Evolutionary conservation across 2,113 vertebrate genomes (phyloP).

Genomic region (Chlamydotis undulata): DNA sequence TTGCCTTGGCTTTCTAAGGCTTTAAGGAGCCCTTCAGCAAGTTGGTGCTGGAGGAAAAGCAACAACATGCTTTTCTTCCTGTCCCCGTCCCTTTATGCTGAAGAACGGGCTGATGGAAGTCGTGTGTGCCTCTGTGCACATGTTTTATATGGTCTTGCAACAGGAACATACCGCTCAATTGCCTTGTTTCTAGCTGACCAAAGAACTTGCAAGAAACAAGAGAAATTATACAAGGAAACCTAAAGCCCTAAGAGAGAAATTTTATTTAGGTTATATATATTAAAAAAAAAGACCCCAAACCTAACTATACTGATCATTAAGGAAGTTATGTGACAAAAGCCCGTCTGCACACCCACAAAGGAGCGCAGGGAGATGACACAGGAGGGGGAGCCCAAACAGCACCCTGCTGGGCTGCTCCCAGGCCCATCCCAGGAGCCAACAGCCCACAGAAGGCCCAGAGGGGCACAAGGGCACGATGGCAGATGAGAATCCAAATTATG

Average conservation of each 20-base stretch:
- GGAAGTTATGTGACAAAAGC: background rate
- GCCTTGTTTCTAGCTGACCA: background rate
- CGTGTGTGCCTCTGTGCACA: rapidly evolving
- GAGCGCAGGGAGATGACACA: background rate
- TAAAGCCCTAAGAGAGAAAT: background rate
- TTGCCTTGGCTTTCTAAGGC: background rate
- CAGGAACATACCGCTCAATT: background rate
- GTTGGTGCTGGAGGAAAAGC: background rate
- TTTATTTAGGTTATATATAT: background rate
- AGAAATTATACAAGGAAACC: background rate
- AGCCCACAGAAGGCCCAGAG: background rate
- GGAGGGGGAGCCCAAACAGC: background rate
- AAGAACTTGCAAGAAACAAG: background rate
- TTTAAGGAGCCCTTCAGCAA: background rate
- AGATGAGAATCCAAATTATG: background rate
- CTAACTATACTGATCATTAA: background rate
- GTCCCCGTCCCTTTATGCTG: background rate
- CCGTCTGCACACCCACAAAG: background rate
- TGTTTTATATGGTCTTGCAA: background rate
- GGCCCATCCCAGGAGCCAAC: background rate
- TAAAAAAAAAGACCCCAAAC: background rate
- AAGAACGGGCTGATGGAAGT: background rate
- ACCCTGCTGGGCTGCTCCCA: background rate
- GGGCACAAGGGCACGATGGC: background rate
- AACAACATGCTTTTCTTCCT: background rate